Percentiles rank a stretch among this genome's conserved stretches.
Evolutionary conservation across 2,888 invertebrate genomes (phyloP).

Genomic region (Rhabditoides inermis): DNA sequence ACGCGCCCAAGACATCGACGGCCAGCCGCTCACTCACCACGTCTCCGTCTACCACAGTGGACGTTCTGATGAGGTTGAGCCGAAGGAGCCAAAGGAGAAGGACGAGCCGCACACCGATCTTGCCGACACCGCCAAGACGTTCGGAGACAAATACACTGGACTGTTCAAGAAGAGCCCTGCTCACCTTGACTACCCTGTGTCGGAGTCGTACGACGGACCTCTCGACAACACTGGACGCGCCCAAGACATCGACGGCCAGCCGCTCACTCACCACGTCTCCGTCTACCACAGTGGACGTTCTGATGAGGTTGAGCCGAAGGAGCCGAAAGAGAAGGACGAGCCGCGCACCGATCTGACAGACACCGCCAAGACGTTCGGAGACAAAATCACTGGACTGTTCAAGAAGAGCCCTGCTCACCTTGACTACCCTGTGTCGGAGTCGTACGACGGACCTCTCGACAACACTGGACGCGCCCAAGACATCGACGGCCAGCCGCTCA

Average conservation of each 20-base stretch:
- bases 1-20: slow-evolving; percentile 15
- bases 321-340: slow-evolving; percentile 10
- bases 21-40: slow-evolving; percentile 14
- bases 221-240: slow-evolving; percentile 13
- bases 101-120: slow-evolving; percentile 3
- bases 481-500: slow-evolving; percentile 10
- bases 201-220: slow-evolving; percentile 23
- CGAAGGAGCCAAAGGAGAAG: no score
- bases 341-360: no score
- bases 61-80: no score
- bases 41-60: slow-evolving; percentile 13
- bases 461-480: slow-evolving; percentile 8
- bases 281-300: slow-evolving; percentile 22
- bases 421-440: slow-evolving; percentile 15
- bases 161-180: slow-evolving; percentile 23
- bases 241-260: slow-evolving; percentile 17
- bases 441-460: slow-evolving; percentile 10
- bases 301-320: no score
- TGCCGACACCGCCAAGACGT: slow-evolving; percentile 1
- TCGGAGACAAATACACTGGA: slow-evolving; percentile 16
- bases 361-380: no score
- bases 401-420: slow-evolving; percentile 11
- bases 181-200: slow-evolving; percentile 22
- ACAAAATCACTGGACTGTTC: slow-evolving; percentile 16
- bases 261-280: slow-evolving; percentile 19